phyloP scores from a whole-genome alignment of 2,797 vertebrate species.

The Myoxocephalus aenaeus region DNA sequence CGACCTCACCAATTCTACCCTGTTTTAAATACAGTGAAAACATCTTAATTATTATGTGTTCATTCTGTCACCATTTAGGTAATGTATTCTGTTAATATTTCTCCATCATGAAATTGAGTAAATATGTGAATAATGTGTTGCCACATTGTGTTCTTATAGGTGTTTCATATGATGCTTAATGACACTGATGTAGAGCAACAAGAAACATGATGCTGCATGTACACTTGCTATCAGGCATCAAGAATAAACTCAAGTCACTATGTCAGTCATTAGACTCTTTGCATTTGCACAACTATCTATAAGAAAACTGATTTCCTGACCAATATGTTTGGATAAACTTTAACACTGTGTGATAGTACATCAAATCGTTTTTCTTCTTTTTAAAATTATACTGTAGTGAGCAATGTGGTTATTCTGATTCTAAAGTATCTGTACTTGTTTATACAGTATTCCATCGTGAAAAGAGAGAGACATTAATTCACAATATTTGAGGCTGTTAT shows the following conservation, averaged over 20 bases:
- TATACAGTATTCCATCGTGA: neutral
- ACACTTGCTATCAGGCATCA: too few relatives aligned
- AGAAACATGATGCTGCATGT: neutral
- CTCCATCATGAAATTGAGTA: neutral
- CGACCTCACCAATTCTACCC: conserved; percentile 77
- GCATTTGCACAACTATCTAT: too few relatives aligned
- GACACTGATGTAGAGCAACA: neutral
- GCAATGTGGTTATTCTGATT: neutral
- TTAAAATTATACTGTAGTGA: neutral
- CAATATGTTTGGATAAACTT: neutral
- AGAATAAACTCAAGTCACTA: too few relatives aligned
- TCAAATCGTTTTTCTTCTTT: neutral
- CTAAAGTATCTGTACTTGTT: conserved; percentile 10
- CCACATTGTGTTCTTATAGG: neutral
- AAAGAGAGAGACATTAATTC: neutral
- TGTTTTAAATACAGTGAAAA: conserved; percentile 45
- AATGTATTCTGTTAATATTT: neutral
- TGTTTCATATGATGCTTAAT: neutral
- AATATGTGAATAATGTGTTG: neutral
- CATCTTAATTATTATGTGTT: neutral
- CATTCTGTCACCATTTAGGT: neutral
- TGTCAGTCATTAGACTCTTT: too few relatives aligned
- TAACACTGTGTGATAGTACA: neutral
- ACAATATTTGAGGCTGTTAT: neutral
- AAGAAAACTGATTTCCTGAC: neutral